phyloP scores from a whole-genome alignment of 2,888 invertebrate genomes.

The Lymantria dispar region DNA sequence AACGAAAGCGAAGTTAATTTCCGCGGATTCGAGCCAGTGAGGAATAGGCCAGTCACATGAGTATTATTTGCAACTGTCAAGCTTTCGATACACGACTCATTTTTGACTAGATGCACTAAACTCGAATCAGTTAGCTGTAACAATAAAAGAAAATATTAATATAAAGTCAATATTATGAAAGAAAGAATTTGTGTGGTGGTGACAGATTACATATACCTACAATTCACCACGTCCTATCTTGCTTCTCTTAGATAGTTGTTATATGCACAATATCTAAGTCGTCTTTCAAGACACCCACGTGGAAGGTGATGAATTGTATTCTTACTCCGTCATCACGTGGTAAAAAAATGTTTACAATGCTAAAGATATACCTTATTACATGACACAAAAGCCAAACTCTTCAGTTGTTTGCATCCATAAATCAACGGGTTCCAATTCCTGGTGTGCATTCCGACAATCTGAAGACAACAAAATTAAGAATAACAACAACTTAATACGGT shows the following conservation, averaged over 20 bases:
- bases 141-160: neutral
- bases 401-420: conserved; percentile 74
- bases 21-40: conserved; percentile 53
- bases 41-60: conserved; percentile 68
- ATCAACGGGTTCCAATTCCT: conserved; percentile 78
- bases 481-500: no score
- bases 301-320: no score
- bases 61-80: conserved; percentile 65
- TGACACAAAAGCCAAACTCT: conserved; percentile 68
- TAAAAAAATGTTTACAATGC: no score
- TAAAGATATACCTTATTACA: conserved; percentile 68
- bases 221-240: no score
- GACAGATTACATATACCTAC: no score
- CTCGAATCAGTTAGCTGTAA: conserved; percentile 69
- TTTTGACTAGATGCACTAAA: conserved; percentile 64
- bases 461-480: conserved; percentile 15
- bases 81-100: conserved; percentile 57
- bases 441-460: conserved; percentile 73
- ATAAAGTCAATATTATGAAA: neutral
- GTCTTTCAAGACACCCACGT: no score
- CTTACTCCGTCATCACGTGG: no score
- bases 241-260: no score
- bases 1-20: conserved; percentile 57
- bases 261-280: no score
- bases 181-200: no score